Evolutionary conservation across 2,888 invertebrate species (phyloP).

Genomic region (Colletes collaris): DNA sequence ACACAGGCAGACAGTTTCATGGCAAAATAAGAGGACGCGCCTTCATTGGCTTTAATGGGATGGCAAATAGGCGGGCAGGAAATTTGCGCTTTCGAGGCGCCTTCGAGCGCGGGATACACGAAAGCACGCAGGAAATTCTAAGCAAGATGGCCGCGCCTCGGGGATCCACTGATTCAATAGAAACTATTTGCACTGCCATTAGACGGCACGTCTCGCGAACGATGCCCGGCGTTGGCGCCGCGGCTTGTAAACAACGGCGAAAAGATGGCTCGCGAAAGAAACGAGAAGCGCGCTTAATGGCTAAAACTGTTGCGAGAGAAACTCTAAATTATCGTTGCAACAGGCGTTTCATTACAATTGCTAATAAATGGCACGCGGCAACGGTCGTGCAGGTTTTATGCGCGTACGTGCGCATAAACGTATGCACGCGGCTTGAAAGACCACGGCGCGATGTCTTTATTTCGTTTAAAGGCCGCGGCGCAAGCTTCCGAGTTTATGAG

Average conservation of each 20-base stretch:
- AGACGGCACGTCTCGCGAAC: constrained; percentile 57
- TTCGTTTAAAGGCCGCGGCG: constrained; percentile 45
- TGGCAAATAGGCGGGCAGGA: constrained; percentile 77
- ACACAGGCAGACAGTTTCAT: constrained; percentile 64
- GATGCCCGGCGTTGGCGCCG: constrained; percentile 43
- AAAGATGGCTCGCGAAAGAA: constrained; percentile 26
- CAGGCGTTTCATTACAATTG: constrained; percentile 60
- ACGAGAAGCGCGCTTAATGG: constrained; percentile 39
- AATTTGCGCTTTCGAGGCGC: constrained; percentile 77
- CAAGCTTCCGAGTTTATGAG: constrained; percentile 58
- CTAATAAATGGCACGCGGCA: constrained; percentile 61
- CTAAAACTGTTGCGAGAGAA: constrained; percentile 45
- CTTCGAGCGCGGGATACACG: constrained; percentile 56
- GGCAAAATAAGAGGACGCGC: constrained; percentile 65
- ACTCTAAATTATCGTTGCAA: constrained; percentile 63
- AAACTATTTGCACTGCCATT: constrained; percentile 79
- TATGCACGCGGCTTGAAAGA: constrained; percentile 31
- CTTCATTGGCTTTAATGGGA: constrained; percentile 76
- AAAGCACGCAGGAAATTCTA: constrained; percentile 70
- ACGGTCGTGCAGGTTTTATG: constrained; percentile 47
- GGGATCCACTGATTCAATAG: constrained; percentile 71
- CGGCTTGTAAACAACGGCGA: constrained; percentile 51
- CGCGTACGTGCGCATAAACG: constrained; percentile 49
- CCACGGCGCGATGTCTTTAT: constrained; percentile 53
- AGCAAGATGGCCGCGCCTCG: constrained; percentile 60